Evolutionary conservation across 2,888 invertebrate genomes (phyloP), one percentile per base, ranked within the genome.

Genomic region (Rhingia campestris): DNA sequence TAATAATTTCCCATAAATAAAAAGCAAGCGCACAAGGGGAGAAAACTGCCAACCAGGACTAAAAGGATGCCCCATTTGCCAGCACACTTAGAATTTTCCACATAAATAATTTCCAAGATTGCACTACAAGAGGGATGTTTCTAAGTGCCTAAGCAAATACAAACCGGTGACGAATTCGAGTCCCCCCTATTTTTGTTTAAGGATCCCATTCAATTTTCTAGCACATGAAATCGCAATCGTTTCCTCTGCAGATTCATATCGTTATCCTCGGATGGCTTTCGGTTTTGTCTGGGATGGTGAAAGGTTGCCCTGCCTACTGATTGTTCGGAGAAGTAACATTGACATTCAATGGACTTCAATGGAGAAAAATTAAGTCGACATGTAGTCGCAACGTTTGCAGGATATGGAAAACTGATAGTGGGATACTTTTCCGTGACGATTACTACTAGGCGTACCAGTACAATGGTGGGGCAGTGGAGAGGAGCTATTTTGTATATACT

Each of bases 241-340:
- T 14, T 58, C 49, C n/a, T 10, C n/a, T 35, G 10, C 51, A 41
- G 59, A 73, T 80, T 67, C 67, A 49, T 56, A 61, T 53, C 45
- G 43, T 63, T 49, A 49, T 74, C 56, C 56, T 54, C 35, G 80
- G 73, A 58, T 74, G 61, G 67, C 67, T 59, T 76, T 76, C 51
- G 35, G 43, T 56, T 61, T 32, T 51, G 53, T 58, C 35, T 1
- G 49, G 39, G 39, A 9, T 35, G 10, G 4, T 22, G n/a, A 7
- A 7, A 61, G 33, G 12, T 22, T 2, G 22, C 7, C 39, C 37
- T 43, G 10, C n/a, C 53, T 67, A 66, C 39, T 33, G 33, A 41
- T 43, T 43, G 9, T 59, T 0, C 6, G 32, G 10, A n/a, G n/a
- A 30, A 10, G 32, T 22, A 49, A 1, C 33, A 22, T 53, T 66